Base-by-base conservation (phyloP, 2,888 invertebrate species). In the Plagiodera versicolora region DNA sequence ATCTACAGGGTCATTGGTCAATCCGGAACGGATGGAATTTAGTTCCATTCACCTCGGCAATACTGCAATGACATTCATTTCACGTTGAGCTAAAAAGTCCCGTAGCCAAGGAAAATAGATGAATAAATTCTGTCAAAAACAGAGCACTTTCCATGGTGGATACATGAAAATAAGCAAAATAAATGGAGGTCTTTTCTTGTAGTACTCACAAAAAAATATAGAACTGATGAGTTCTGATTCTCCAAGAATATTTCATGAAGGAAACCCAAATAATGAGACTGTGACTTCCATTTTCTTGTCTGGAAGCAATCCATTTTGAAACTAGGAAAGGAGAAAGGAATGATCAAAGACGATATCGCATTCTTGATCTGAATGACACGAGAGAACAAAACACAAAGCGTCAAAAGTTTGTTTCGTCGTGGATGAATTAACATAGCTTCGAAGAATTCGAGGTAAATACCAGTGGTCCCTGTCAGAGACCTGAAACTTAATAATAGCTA, bases 401-500 rank as follows among this genome's bases (percentile, higher is more conserved):
- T n/a, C n/a, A n/a, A n/a, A n/a, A n/a, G n/a, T n/a, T n/a, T n/a
- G n/a, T n/a, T n/a, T n/a, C n/a, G n/a, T 14, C 14, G 39, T 39
- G 14, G 14, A 39, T 39, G 8, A 39, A 39, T 39, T 14, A 39
- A 14, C 39, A 1, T 39, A 39, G 39, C 14, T 39, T 39, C 39
- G 10, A 14, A 53, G 55, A 57, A 61, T 61, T 57, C 58, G 35
- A 48, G 54, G 59, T 60, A 56, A 64, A 60, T 55, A 64, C 60
- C 61, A 55, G 55, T 24, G 60, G 58, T 61, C 55, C 65, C 63
- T 65, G 65, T 62, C 65, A 65, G 58, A 62, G 58, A 65, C 62
- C 58, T 48, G 55, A 56, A 55, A 45, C 50, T 54, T 65, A 65
- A 65, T 65, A 60, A 65, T 60, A 65, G 48, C 65, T 47, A 58